Percentiles rank a stretch among this genome's conserved stretches.
Conservation (phyloP, 1,140 invertebrate genomes). For the Lanistes nyassanus region DNA sequence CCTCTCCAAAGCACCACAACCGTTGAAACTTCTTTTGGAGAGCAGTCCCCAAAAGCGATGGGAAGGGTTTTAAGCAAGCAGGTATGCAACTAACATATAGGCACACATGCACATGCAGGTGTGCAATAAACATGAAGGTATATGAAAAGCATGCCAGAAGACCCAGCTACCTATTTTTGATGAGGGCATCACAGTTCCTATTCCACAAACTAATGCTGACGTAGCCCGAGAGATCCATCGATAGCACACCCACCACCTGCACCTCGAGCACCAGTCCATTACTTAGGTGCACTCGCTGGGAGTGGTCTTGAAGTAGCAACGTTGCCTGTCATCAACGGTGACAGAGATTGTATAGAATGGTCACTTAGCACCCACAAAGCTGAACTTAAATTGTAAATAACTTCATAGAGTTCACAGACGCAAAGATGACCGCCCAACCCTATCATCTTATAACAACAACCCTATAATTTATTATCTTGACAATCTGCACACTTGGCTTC, state of each 20-base stretch:
- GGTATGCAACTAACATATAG: not conserved
- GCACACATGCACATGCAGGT: too few species aligned
- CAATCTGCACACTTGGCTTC: not conserved
- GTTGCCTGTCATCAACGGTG: constrained; percentile 70
- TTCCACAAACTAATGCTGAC: constrained; percentile 90
- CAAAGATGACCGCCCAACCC: too few species aligned
- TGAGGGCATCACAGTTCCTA: constrained; percentile 83
- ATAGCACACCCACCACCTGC: constrained; percentile 77
- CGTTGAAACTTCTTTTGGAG: too few species aligned
- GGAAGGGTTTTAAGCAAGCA: too few species aligned
- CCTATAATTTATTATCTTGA: not conserved
- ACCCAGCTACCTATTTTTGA: constrained; percentile 66
- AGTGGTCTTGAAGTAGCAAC: constrained; percentile 79
- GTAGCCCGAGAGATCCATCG: constrained; percentile 85
- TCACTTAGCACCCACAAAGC: too few species aligned
- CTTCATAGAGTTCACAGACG: too few species aligned
- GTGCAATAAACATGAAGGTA: not conserved
- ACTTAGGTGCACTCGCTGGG: constrained; percentile 76
- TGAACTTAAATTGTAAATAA: too few species aligned
- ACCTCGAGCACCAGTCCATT: constrained; percentile 81
- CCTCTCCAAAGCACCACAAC: too few species aligned
- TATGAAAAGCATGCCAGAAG: constrained; percentile 7
- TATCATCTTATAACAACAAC: not conserved
- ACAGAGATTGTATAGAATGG: too few species aligned
- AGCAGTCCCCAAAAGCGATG: too few species aligned